Evolutionary conservation across 92 coral and sea anemone species (phyloP).

Genomic region (Zoanthus sociatus): DNA sequence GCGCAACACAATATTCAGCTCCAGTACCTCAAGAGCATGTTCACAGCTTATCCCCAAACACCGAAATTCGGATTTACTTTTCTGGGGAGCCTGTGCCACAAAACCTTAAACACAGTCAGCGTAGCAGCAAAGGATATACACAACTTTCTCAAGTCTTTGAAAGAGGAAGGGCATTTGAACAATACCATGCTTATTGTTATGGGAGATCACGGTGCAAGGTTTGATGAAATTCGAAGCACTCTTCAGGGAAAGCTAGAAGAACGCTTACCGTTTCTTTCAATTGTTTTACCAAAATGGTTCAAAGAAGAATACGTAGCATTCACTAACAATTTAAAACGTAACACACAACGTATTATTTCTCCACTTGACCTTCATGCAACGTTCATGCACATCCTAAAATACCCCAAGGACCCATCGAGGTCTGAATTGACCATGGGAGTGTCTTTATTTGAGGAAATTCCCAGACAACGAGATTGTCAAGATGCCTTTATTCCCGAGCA

Average conservation of each 20-base stretch:
- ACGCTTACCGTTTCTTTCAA: slow-evolving; percentile 63
- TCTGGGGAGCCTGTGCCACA: slow-evolving; percentile 65
- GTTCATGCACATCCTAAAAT: slow-evolving; percentile 64
- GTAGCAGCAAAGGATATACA: slow-evolving; percentile 51
- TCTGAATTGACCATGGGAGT: slow-evolving; percentile 62
- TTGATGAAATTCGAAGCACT: slow-evolving; percentile 53
- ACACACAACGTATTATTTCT: slow-evolving; percentile 64
- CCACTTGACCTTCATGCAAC: slow-evolving; percentile 74
- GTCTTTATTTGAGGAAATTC: slow-evolving; percentile 54
- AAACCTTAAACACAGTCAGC: slow-evolving; percentile 60
- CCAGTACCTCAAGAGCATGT: slow-evolving; percentile 70
- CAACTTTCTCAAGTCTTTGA: slow-evolving; percentile 42
- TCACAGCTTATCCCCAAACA: slow-evolving; percentile 60
- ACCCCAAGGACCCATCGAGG: slow-evolving; percentile 56
- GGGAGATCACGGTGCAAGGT: slow-evolving; percentile 74
- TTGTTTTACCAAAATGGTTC: slow-evolving; percentile 71
- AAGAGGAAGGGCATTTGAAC: slow-evolving; percentile 57
- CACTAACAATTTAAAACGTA: slow-evolving; percentile 34
- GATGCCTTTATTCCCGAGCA: slow-evolving; percentile 71
- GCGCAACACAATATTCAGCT: slow-evolving; percentile 69
- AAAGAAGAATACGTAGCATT: slow-evolving; percentile 43
- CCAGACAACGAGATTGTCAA: slow-evolving; percentile 55
- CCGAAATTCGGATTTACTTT: slow-evolving; percentile 71
- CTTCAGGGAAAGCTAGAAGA: slow-evolving; percentile 73
- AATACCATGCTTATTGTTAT: slow-evolving; percentile 65